Percentiles rank a stretch among this genome's conserved stretches.
Evolutionary conservation across 2,113 vertebrate species (phyloP).

Genomic region (Ranitomeya variabilis): DNA sequence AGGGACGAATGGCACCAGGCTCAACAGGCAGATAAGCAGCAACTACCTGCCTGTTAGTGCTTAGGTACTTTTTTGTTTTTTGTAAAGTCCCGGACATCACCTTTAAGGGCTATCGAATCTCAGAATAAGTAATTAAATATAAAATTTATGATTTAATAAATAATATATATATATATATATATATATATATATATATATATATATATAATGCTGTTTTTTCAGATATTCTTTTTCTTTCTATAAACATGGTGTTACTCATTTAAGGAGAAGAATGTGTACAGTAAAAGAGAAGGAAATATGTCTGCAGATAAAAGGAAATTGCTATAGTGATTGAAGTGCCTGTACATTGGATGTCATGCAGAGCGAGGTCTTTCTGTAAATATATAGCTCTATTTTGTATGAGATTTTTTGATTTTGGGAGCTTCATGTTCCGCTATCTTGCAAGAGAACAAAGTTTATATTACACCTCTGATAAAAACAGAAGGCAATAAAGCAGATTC

Average conservation of each 20-base stretch:
- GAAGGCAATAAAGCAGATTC: background rate
- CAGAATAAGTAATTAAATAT: no score
- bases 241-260: slow-evolving; percentile 11
- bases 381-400: slow-evolving; percentile 25
- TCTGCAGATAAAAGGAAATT: slow-evolving; percentile 37
- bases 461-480: slow-evolving; percentile 11
- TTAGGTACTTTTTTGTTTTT: no score
- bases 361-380: slow-evolving; percentile 41
- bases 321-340: slow-evolving; percentile 32
- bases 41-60: no score
- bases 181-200: no score
- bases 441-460: slow-evolving; percentile 18
- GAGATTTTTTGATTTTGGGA: slow-evolving; percentile 23
- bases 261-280: background rate
- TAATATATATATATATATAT: no score
- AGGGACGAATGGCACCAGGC: no score
- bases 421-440: slow-evolving; percentile 18
- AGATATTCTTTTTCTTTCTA: background rate
- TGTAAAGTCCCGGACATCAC: no score
- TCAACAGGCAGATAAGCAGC: no score
- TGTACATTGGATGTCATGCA: slow-evolving; percentile 38
- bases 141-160: no score
- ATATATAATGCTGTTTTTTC: background rate
- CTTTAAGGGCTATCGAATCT: no score
- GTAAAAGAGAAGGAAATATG: slow-evolving; percentile 53